These are phyloP conservation scores for Antennarius striatus DNA, from an alignment of 2,113 vertebrate genomes.

Conservation along the genomic window DNA sequence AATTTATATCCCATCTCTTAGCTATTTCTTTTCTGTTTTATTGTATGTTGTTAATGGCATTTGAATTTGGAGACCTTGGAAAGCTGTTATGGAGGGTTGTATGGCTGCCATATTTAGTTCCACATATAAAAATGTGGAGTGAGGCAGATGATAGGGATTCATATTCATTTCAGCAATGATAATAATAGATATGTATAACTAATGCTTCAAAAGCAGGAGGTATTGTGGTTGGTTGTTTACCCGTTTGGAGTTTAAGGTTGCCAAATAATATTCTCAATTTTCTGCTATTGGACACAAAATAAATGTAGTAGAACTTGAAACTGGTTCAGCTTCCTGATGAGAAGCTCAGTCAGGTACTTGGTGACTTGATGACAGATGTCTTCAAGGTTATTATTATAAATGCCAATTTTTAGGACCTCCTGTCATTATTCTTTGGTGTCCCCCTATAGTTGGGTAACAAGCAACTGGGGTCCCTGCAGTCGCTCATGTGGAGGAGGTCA, in stretches of 20 bases:
- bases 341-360: slow-evolving; percentile 31
- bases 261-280: no score
- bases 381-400: neutral
- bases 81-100: slow-evolving; percentile 28
- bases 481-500: slow-evolving; percentile 88
- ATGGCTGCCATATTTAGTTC: slow-evolving; percentile 50
- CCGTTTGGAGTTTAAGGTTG: no score
- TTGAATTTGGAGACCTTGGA: slow-evolving; percentile 17
- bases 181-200: no score
- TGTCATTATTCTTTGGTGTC: neutral
- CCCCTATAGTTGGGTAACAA: slow-evolving; percentile 84
- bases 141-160: slow-evolving; percentile 11
- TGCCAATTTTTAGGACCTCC: neutral
- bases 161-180: slow-evolving; percentile 1
- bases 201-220: no score
- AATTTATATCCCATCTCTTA: slow-evolving; percentile 4
- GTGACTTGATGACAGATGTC: slow-evolving; percentile 21
- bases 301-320: slow-evolving; percentile 22
- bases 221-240: neutral
- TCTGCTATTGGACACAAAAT: slow-evolving; percentile 25
- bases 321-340: slow-evolving; percentile 29
- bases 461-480: slow-evolving; percentile 89
- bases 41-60: neutral
- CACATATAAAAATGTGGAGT: slow-evolving; percentile 1
- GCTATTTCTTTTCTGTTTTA: slow-evolving; percentile 7